Percentiles rank a stretch among this genome's conserved stretches.
These are phyloP conservation scores for Artemisiospiza belli DNA, from an alignment of 2,113 vertebrate genomes.

Conservation along the genomic window DNA sequence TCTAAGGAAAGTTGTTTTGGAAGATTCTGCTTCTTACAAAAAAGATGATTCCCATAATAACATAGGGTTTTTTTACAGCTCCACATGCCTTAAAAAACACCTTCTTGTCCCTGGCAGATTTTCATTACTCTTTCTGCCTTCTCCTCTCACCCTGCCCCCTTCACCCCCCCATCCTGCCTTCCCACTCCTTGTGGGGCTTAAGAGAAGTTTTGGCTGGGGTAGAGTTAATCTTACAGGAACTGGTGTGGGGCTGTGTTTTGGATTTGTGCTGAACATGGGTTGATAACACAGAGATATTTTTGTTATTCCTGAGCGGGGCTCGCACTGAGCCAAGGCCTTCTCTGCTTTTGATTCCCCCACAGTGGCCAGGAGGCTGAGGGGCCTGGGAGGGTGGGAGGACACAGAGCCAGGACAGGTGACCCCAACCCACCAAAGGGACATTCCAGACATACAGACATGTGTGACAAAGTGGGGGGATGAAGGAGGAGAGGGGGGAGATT, in stretches of 20 bases:
- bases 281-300: not conserved
- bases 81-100: not conserved
- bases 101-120: not conserved
- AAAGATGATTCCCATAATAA: not conserved
- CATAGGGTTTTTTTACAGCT: not conserved
- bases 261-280: not conserved
- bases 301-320: not conserved
- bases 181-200: not conserved
- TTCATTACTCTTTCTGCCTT: not conserved
- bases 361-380: not conserved
- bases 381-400: not conserved
- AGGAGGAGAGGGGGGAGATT: accelerated
- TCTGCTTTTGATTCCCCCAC: accelerated
- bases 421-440: not conserved
- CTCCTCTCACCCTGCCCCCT: not conserved
- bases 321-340: not conserved
- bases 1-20: not conserved
- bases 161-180: not conserved
- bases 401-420: not conserved
- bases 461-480: too few relatives aligned
- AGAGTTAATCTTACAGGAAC: not conserved
- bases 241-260: not conserved
- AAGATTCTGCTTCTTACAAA: not conserved
- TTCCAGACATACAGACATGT: not conserved
- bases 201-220: not conserved